Base-by-base conservation (phyloP, 92 coral and sea anemone species). In the Galaxea fascicularis region DNA sequence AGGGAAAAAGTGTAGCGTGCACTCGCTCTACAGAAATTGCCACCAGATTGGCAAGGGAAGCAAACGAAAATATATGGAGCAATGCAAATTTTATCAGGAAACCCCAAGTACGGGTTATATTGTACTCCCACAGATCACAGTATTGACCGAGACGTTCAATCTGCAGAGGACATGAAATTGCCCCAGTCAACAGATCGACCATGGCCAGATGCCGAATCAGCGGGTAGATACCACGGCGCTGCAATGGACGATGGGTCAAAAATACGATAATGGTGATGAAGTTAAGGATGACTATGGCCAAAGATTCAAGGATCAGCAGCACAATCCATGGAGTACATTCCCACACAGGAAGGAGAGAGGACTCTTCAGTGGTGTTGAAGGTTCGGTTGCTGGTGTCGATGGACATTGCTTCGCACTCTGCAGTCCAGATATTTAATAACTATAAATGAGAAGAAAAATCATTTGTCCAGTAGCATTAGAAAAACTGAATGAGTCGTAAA, bases 131-230 rank as follows among this genome's bases (percentile, higher is more conserved):
- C 15, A 22, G 1, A 21, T 46, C n/a, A 71, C 76, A 71, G 11
- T 10, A 12, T 11, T 71, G 20, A 3, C 57, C 57, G 7, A 46
- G 8, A 8, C 76, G 56, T n/a, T 58, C 81, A 76, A 76, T 17
- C 17, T 56, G 52, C 8, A 76, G 35, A 4, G 81, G 69, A 4
- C 81, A 69, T 20, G 81, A 76, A 24, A 76, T 59, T 12, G 31
- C 69, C 9, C 81, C 81, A 10, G 27, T 68, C 31, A 76, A 59
- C n/a, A 76, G 69, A 12, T 76, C 81, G 17, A 35, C 52, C 31
- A 76, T 39, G 9, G 81, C 69, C 28, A 76, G 46, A 57, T 76
- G 41, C 41, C 41, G 81, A 0, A 76, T 59, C 1, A 76, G 46
- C 21, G 58, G 7, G 53, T 76, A 76, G 6, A 68, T 76, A 6